Evolutionary conservation across 2,797 vertebrate genomes (phyloP), one percentile per base, ranked within the genome.

Genomic region (Pseudomugil gertrudae): DNA sequence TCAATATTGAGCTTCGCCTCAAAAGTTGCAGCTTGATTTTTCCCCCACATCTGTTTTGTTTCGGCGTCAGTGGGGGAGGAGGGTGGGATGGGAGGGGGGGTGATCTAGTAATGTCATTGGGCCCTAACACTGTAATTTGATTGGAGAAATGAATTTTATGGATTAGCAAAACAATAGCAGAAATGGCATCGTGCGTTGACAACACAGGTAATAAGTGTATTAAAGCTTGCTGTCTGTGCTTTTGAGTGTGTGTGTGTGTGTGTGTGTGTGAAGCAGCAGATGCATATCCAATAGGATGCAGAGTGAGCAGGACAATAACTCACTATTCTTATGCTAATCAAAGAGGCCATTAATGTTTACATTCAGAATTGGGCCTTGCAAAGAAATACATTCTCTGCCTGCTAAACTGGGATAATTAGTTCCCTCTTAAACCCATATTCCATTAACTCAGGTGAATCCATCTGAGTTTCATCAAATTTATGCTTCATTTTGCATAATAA

Each of bases 401-500:
- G 80, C 81, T 91, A 93, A 93, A 94, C 89, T 87, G 71, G 87
- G 91, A 93, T 94, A 94, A 95, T 94, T 94, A 94, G 91, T 93
- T 94, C 84, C 87, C 90, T 91, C 90, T 91, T 94, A 94, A 95
- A 93, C 87, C 92, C 93, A 93, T 92, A 94, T 94, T 95, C 93
- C 93, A 95, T 94, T 95, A 93, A 94, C 90, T 93, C 92, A 93
- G 93, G 92, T 94, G 90, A 94, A 93, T 93, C 92, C 89, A 91
- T 92, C 89, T 78, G 86, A 92, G 90, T 89, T 92, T 93, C 92
- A 93, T 92, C 90, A 90, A 90, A 93, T 93, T 88, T 89, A 87
- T 84, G 83, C 87, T 92, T 94, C 88, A 89, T 92, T 92, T 88
- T 85, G 89, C 90, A 93, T 92, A 92, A 93, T 95, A 92, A 94